Base-by-base conservation (phyloP, 2,888 invertebrate species). In the Rhingia campestris region DNA sequence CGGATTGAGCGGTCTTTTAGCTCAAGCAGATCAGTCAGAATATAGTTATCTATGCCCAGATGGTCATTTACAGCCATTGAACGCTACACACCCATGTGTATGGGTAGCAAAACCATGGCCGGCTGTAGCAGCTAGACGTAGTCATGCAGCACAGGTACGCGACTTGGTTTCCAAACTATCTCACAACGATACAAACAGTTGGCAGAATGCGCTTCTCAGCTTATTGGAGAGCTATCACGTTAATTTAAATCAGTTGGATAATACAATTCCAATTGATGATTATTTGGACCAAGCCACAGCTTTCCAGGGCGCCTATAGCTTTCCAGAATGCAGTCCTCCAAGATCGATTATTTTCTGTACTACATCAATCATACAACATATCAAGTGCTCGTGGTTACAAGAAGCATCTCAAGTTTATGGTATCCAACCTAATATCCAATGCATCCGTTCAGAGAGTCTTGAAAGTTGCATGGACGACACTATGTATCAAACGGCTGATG, bases 41-140 rank as follows among this genome's bases (percentile, higher is more conserved):
- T 96, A 94, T 88, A 95, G 94, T 86, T 95, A 94, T 86, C 92
- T 97, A 3, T 97, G 97, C 87, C 94, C 94, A 0, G 95, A 97
- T 88, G 96, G 96, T 0, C 93, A 94, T 9, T 92, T 93, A 87
- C 93, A 93, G 88, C 92, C 94, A 0, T 87, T 95, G 0, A 92
- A 93, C 74, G 92, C 92, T 4, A 89, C 92, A 0, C 91, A 92
- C 10, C 95, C 96, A 0, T 97, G 97, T 88, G 92, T 94, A 6
- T 97, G 97, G 97, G 93, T 96, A 10, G 92, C 94, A 1, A 94
- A 95, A 87, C 97, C 97, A 0, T 96, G 96, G 95, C 94, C 95
- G 0, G 95, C 95, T 0, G 91, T 96, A 49, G 94, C 95, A 0
- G 93, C 95, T 7, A 94, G 93, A 35, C 89, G 90, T 51, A 85